Conservation (phyloP, 2,888 invertebrate species). For the Latrodectus hesperus region DNA sequence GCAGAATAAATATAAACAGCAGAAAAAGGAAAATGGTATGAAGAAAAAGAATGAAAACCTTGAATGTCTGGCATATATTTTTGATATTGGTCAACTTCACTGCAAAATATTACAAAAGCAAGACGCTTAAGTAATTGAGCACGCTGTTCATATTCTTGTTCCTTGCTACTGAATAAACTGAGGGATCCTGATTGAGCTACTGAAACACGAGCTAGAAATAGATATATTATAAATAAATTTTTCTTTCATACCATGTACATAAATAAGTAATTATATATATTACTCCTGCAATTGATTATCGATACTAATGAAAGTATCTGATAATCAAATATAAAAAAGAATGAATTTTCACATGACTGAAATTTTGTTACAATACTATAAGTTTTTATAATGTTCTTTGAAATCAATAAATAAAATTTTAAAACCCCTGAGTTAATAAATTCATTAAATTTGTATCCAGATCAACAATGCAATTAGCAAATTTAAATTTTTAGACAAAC, state of each 20-base stretch:
- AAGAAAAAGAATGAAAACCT: slow-evolving; percentile 78
- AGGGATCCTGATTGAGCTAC: slow-evolving; percentile 86
- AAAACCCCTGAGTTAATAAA: too few species aligned
- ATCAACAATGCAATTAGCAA: too few species aligned
- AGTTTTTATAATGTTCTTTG: too few species aligned
- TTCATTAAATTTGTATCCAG: too few species aligned
- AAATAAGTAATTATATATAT: neutral
- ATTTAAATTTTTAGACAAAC: too few species aligned
- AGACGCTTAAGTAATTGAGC: slow-evolving; percentile 86
- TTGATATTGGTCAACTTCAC: slow-evolving; percentile 89
- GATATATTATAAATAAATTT: slow-evolving; percentile 27
- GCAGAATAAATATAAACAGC: too few species aligned
- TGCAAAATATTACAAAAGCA: slow-evolving; percentile 89
- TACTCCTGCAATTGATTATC: neutral
- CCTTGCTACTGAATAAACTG: slow-evolving; percentile 84
- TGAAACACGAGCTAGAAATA: slow-evolving; percentile 81
- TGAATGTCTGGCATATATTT: slow-evolving; percentile 92
- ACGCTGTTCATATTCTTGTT: slow-evolving; percentile 88
- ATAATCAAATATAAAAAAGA: too few species aligned
- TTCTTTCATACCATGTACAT: too few species aligned
- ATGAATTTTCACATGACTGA: too few species aligned
- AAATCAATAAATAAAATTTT: too few species aligned
- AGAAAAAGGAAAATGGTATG: neutral
- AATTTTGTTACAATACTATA: too few species aligned
- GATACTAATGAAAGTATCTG: neutral